phyloP scores from a whole-genome alignment of 2,797 vertebrate species.

The Melanotaenia trifasciata region DNA sequence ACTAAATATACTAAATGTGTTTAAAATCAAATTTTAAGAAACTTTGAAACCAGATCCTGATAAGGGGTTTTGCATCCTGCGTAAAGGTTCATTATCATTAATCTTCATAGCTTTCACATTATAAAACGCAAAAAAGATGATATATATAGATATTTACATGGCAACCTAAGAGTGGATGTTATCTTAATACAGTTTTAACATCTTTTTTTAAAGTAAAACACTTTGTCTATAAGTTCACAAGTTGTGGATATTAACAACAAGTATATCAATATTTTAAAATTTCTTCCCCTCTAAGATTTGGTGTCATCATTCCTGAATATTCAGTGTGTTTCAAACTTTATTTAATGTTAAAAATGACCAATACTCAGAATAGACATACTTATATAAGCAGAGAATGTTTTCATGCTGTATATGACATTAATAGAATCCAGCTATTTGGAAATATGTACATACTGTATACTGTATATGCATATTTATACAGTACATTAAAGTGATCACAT shows the following conservation, averaged over 20 bases:
- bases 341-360: conserved; percentile 11
- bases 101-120: not conserved
- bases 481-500: conserved; percentile 35
- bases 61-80: not conserved
- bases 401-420: conserved; percentile 31
- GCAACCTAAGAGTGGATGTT: not conserved
- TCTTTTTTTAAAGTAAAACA: too few species aligned
- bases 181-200: too few species aligned
- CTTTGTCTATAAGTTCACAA: too few species aligned
- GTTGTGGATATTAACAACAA: not conserved
- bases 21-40: not conserved
- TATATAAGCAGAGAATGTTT: conserved; percentile 12
- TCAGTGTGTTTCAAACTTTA: not conserved
- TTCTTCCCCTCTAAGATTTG: not conserved
- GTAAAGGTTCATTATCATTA: not conserved
- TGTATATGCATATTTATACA: conserved; percentile 31
- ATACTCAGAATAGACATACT: conserved; percentile 2
- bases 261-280: not conserved
- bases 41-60: not conserved
- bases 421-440: conserved; percentile 58
- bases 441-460: conserved; percentile 22
- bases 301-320: not conserved
- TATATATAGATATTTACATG: not conserved
- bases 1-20: not conserved
- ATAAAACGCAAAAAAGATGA: not conserved